These are phyloP conservation scores for Xenopus laevis DNA, from an alignment of 2,113 vertebrate species.

Conservation along the genomic window DNA sequence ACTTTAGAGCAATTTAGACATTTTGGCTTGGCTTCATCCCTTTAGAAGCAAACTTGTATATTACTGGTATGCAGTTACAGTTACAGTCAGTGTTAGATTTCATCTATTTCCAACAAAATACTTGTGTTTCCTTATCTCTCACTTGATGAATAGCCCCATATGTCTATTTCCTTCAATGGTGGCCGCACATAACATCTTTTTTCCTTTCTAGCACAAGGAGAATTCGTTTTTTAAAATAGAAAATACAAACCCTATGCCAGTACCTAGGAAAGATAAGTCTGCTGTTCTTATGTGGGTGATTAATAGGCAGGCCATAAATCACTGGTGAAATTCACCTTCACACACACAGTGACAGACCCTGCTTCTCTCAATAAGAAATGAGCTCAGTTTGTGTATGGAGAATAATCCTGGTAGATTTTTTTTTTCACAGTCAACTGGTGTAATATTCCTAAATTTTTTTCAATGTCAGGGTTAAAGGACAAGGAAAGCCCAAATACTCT, in stretches of 20 bases:
- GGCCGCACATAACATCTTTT: not conserved
- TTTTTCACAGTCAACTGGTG: not conserved
- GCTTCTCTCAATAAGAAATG: slow-evolving; percentile 1
- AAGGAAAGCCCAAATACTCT: too few species aligned
- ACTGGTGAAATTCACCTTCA: not conserved
- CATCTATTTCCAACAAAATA: not conserved
- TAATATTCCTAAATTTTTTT: slow-evolving; percentile 6
- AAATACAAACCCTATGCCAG: not conserved
- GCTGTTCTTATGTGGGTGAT: not conserved
- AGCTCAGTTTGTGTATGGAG: not conserved
- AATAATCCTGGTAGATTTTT: slow-evolving; percentile 1
- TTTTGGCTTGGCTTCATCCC: too few species aligned
- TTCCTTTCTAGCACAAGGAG: not conserved
- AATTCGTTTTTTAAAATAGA: not conserved
- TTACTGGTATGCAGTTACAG: not conserved
- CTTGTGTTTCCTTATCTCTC: slow-evolving; percentile 5
- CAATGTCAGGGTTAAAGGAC: slow-evolving; percentile 1
- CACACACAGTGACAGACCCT: not conserved
- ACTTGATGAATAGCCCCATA: slow-evolving; percentile 4
- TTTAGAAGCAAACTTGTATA: not conserved
- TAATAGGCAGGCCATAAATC: slow-evolving; percentile 7
- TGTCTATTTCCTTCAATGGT: not conserved
- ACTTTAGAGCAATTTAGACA: too few species aligned
- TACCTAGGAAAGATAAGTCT: not conserved
- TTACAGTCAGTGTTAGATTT: not conserved